A percentile compares a stretch with the other conserved stretches of the same genome.
Evolutionary conservation across 2,113 vertebrate genomes (phyloP).

Genomic region (Probosciger aterrimus): DNA sequence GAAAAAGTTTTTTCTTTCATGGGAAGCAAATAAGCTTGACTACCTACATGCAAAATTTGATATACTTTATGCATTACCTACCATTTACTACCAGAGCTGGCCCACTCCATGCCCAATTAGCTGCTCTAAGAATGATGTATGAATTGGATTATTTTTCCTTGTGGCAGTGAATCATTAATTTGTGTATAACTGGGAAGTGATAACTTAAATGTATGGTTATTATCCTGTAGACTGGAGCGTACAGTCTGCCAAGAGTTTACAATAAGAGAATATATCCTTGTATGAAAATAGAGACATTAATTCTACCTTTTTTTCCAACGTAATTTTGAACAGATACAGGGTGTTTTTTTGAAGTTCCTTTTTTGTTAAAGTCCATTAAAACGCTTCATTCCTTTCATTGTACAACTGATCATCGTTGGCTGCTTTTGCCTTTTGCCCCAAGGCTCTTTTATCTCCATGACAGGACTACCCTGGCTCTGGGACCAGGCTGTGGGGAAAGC

Average conservation of each 20-base stretch:
- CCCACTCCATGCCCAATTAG: background rate
- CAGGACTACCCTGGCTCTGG: rapidly evolving
- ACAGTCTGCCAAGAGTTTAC: background rate
- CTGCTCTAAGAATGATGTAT: background rate
- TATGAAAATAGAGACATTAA: background rate
- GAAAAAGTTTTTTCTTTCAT: background rate
- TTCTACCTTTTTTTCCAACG: background rate
- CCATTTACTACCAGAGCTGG: conserved; percentile 33
- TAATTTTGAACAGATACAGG: background rate
- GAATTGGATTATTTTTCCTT: background rate
- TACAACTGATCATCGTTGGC: background rate
- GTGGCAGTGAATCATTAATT: conserved; percentile 12
- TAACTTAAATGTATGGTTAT: background rate
- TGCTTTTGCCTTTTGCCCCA: background rate
- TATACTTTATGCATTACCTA: conserved; percentile 80
- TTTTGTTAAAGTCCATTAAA: background rate
- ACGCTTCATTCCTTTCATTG: background rate
- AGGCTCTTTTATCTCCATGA: background rate
- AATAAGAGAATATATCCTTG: background rate
- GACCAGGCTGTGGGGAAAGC: background rate
- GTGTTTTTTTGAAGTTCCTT: background rate
- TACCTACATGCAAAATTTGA: conserved; percentile 73
- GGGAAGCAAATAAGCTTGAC: conserved; percentile 59
- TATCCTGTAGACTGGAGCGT: background rate
- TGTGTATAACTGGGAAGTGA: conserved; percentile 72